phyloP scores from a whole-genome alignment of 2,797 vertebrate species.

The Lepus oiostolus region DNA sequence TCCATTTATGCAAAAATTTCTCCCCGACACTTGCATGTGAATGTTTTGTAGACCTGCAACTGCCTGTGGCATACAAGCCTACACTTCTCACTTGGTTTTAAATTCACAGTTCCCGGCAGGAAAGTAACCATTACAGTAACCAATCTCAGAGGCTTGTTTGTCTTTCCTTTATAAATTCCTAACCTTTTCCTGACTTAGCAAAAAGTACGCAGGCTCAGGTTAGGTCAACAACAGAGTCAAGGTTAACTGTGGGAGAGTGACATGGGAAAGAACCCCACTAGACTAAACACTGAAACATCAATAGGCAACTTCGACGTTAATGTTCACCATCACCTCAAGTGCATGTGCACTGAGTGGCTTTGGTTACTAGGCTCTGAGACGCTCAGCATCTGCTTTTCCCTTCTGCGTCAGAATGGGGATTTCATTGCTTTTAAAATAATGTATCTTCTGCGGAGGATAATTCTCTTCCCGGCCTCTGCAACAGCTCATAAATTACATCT shows the following conservation, averaged over 20 bases:
- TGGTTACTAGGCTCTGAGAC: slow-evolving; percentile 31
- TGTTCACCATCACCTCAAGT: slow-evolving; percentile 42
- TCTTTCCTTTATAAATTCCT: slow-evolving; percentile 73
- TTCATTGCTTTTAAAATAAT: slow-evolving; percentile 46
- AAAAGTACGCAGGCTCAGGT: slow-evolving; percentile 71
- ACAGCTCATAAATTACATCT: slow-evolving; percentile 66
- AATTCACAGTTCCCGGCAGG: slow-evolving; percentile 65
- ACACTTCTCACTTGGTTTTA: slow-evolving; percentile 28
- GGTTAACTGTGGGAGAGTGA: slow-evolving; percentile 73
- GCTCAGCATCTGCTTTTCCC: slow-evolving; percentile 25
- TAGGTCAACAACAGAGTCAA: slow-evolving; percentile 74
- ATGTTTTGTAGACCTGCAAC: not conserved
- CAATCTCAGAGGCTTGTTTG: slow-evolving; percentile 44
- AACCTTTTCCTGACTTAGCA: slow-evolving; percentile 70
- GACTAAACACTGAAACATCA: slow-evolving; percentile 76
- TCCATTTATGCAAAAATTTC: not conserved
- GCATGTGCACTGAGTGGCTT: not conserved
- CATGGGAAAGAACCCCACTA: slow-evolving; percentile 72
- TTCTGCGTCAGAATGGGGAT: not conserved
- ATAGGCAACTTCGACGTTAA: slow-evolving; percentile 55
- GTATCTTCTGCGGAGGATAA: not conserved
- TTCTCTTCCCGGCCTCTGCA: slow-evolving; percentile 44
- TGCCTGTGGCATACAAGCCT: not conserved
- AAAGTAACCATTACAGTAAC: not conserved
- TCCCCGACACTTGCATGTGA: not conserved